These are phyloP conservation scores for Catajapyx aquilonaris DNA, from an alignment of 1,140 invertebrate species.

Conservation along the genomic window DNA sequence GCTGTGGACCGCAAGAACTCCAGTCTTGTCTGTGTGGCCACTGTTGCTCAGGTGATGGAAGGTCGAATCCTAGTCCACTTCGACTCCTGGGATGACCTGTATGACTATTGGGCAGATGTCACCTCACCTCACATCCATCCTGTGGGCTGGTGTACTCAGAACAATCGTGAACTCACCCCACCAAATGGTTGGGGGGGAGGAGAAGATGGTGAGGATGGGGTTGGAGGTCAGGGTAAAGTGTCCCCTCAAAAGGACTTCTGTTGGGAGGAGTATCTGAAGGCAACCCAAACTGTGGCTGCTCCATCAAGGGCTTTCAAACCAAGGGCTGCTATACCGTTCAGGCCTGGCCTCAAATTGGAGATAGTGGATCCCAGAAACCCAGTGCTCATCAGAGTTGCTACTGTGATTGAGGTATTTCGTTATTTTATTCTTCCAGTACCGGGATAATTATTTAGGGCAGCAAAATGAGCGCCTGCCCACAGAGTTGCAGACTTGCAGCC, in stretches of 20 bases:
- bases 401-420: conserved; percentile 54
- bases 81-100: conserved; percentile 83
- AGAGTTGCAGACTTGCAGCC: no score
- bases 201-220: no score
- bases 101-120: conserved; percentile 83
- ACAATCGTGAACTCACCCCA: conserved; percentile 54
- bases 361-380: conserved; percentile 71
- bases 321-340: conserved; percentile 55
- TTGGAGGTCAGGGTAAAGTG: no score
- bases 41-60: conserved; percentile 61
- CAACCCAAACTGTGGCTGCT: conserved; percentile 50
- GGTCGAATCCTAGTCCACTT: conserved; percentile 76
- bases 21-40: conserved; percentile 67
- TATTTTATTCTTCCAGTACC: no score
- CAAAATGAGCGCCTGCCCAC: no score
- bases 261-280: conserved; percentile 65
- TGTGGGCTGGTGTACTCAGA: conserved; percentile 74
- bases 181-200: conserved; percentile 48
- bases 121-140: conserved; percentile 83
- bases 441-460: no score
- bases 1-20: conserved; percentile 83
- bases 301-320: conserved; percentile 66
- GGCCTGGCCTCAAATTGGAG: conserved; percentile 71
- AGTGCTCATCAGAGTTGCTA: conserved; percentile 62
- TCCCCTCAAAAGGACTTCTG: no score